Percentiles rank a stretch among this genome's conserved stretches.
phyloP scores from a whole-genome alignment of 2,113 vertebrate genomes.

The Columba janthina region DNA sequence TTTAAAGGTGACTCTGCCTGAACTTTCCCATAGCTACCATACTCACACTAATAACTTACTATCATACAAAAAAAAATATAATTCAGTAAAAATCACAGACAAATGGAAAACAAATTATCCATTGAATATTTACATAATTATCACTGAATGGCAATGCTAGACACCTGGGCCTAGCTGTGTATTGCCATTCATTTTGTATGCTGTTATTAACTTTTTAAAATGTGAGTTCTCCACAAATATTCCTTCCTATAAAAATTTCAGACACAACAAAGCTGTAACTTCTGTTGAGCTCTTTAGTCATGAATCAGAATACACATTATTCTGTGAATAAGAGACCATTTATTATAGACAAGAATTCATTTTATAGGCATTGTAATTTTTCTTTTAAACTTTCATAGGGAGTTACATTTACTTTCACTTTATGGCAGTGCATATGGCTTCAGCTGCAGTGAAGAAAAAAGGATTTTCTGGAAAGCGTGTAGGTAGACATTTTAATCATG shows the following conservation, averaged over 20 bases:
- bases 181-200: not conserved
- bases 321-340: not conserved
- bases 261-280: not conserved
- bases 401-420: not conserved
- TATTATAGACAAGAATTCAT: not conserved
- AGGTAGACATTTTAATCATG: not conserved
- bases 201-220: not conserved
- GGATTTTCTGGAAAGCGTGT: not conserved
- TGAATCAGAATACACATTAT: not conserved
- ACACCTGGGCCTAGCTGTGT: not conserved
- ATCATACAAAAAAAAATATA: not conserved
- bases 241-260: not conserved
- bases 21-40: not conserved
- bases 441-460: not conserved
- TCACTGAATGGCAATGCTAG: not conserved
- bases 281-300: not conserved
- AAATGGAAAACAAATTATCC: conserved; percentile 24
- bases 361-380: not conserved
- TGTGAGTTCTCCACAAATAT: not conserved
- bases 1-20: not conserved
- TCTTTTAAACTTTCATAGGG: not conserved
- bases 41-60: not conserved
- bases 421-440: not conserved
- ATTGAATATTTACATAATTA: conserved; percentile 24
- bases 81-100: not conserved